Conservation (phyloP, 1,140 invertebrate species). For the Harpegnathos saltator region DNA sequence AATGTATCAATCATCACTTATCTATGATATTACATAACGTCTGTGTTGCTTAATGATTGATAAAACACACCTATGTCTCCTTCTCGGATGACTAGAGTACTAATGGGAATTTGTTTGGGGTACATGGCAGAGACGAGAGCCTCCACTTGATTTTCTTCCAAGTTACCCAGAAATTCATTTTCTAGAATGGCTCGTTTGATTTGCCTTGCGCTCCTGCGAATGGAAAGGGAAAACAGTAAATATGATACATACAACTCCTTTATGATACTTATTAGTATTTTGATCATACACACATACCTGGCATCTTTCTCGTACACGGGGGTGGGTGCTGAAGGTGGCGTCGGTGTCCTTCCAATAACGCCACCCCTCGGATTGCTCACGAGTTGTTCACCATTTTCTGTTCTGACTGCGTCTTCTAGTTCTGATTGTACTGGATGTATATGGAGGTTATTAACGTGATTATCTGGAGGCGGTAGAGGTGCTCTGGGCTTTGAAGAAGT, state of each 20-base stretch:
- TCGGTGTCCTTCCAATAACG: conserved; percentile 80
- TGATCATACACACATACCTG: conserved; percentile 41
- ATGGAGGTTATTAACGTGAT: conserved; percentile 23
- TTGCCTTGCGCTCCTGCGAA: conserved; percentile 72
- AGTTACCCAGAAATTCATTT: conserved; percentile 97
- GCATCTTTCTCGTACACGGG: conserved; percentile 71
- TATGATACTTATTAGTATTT: neutral
- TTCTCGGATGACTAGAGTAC: conserved; percentile 94
- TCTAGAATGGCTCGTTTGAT: conserved; percentile 92
- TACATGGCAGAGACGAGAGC: conserved; percentile 97
- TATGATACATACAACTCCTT: neutral
- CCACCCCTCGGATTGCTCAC: conserved; percentile 79
- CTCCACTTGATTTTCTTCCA: conserved; percentile 93
- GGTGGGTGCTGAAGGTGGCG: conserved; percentile 75
- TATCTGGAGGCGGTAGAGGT: neutral
- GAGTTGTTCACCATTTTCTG: conserved; percentile 13
- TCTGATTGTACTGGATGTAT: conserved; percentile 44
- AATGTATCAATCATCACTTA: neutral
- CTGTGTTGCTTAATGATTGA: neutral
- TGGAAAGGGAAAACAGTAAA: neutral
- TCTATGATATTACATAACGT: neutral
- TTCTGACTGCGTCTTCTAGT: neutral
- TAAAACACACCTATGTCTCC: conserved; percentile 89
- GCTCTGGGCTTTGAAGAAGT: conserved; percentile 30
- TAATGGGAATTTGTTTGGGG: conserved; percentile 90